A percentile compares a stretch with the other conserved stretches of the same genome.
Conservation (phyloP, 2,797 vertebrate species). For the Eulemur rubriventer region DNA sequence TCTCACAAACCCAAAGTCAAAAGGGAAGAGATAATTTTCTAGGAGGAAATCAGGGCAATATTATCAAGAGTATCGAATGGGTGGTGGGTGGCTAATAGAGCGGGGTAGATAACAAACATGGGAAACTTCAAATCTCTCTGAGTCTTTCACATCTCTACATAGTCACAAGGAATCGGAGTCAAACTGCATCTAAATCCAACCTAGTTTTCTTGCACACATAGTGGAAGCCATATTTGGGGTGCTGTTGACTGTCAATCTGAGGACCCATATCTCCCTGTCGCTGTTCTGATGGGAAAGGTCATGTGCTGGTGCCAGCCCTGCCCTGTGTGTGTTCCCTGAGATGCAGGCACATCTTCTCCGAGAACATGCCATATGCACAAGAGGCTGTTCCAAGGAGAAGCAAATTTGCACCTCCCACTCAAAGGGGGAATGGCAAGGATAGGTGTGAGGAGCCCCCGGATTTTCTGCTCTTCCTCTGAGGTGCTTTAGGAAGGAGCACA, state of each 20-base stretch:
- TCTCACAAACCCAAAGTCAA: background rate
- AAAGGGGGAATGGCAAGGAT: background rate
- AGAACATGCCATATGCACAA: background rate
- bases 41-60: background rate
- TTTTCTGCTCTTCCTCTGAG: constrained; percentile 47
- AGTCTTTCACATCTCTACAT: background rate
- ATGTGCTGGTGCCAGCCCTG: background rate
- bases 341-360: constrained; percentile 35
- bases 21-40: background rate
- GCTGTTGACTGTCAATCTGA: background rate
- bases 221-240: background rate
- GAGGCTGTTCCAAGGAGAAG: constrained; percentile 73
- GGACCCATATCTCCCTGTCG: background rate
- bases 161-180: background rate
- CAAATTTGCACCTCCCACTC: constrained; percentile 46
- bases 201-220: background rate
- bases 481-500: constrained; percentile 33
- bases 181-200: background rate
- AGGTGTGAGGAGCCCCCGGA: constrained; percentile 48
- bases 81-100: background rate
- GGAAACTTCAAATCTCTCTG: background rate
- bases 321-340: constrained; percentile 6
- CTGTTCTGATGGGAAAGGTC: constrained; percentile 19
- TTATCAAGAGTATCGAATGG: background rate
- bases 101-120: background rate